Conservation (phyloP, 2,888 invertebrate species). For the Torymus texanus region DNA sequence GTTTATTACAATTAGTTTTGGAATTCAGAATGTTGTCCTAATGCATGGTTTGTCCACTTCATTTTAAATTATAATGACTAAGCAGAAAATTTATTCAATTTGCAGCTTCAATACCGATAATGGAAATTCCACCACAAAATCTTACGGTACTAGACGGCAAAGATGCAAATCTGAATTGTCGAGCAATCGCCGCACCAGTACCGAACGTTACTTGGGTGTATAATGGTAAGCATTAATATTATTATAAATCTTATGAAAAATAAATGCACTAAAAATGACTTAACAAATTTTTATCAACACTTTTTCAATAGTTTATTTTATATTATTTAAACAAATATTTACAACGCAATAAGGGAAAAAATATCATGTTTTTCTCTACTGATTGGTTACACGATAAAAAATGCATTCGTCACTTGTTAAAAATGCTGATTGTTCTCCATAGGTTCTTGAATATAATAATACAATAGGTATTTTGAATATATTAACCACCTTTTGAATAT, state of each 20-base stretch:
- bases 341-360: no score
- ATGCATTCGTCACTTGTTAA: slow-evolving; percentile 5
- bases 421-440: slow-evolving; percentile 5
- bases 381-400: neutral
- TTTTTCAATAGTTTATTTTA: no score
- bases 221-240: slow-evolving; percentile 81
- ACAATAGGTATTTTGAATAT: slow-evolving; percentile 32
- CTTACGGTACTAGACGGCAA: slow-evolving; percentile 93
- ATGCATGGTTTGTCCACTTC: slow-evolving; percentile 44
- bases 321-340: no score
- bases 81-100: slow-evolving; percentile 59
- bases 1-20: slow-evolving; percentile 5
- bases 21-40: slow-evolving; percentile 31
- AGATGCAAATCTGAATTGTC: slow-evolving; percentile 91
- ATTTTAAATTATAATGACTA: slow-evolving; percentile 1
- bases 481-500: slow-evolving; percentile 19
- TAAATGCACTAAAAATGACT: no score
- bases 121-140: slow-evolving; percentile 90
- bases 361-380: no score
- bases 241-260: no score
- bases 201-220: slow-evolving; percentile 95
- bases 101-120: slow-evolving; percentile 90
- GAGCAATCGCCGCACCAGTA: slow-evolving; percentile 92
- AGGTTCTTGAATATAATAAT: slow-evolving; percentile 2
- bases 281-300: no score